These are phyloP conservation scores for Aphelinus atriplicis DNA, from an alignment of 1,140 invertebrate genomes.

Conservation along the genomic window DNA sequence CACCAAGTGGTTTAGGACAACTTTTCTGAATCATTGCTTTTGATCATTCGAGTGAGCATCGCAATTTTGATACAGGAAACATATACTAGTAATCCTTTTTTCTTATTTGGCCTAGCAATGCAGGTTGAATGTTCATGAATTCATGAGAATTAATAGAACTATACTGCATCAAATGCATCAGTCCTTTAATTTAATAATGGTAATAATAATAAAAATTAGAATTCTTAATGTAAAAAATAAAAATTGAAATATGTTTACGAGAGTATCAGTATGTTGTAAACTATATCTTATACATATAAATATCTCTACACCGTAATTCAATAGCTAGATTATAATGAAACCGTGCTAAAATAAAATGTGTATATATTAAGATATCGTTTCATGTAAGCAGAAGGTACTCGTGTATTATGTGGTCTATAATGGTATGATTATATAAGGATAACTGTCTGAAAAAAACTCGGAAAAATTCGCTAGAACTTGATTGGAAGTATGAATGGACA, in stretches of 20 bases:
- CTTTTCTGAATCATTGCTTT: not conserved
- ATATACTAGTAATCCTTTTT: no score
- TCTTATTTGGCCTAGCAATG: no score
- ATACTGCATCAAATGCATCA: constrained; percentile 47
- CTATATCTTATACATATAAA: no score
- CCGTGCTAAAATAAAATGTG: constrained; percentile 7
- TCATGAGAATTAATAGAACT: constrained; percentile 8
- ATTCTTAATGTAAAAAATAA: not conserved
- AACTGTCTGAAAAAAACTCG: no score
- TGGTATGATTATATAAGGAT: no score
- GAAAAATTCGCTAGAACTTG: not conserved
- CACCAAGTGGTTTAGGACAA: constrained; percentile 50
- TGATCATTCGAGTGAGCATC: not conserved
- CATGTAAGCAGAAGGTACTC: no score
- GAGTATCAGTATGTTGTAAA: no score
- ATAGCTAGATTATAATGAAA: not conserved
- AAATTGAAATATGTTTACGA: not conserved
- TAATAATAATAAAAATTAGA: not conserved
- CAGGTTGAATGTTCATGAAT: not conserved
- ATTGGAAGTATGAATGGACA: not conserved
- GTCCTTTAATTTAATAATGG: constrained; percentile 21
- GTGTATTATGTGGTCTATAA: no score
- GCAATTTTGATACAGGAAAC: no score
- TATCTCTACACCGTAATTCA: no score
- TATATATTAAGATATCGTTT: not conserved